phyloP scores from a whole-genome alignment of 2,888 invertebrate species.

The Allolobophora icterica region DNA sequence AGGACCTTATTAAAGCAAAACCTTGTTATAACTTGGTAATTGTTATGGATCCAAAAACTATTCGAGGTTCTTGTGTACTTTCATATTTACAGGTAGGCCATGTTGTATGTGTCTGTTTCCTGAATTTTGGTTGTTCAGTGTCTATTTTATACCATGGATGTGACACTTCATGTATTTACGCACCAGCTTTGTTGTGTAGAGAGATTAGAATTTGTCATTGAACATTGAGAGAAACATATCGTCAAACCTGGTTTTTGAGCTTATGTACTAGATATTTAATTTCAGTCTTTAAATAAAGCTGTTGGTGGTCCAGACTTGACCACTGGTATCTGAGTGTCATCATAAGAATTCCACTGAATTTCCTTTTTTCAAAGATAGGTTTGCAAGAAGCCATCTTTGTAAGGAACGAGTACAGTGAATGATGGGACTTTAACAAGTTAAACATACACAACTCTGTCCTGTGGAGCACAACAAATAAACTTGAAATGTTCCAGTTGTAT shows the following conservation, averaged over 20 bases:
- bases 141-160: not conserved
- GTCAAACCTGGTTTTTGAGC: not conserved
- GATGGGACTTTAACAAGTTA: not conserved
- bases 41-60: no score
- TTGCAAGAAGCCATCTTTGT: not conserved
- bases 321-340: no score
- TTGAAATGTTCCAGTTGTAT: not conserved
- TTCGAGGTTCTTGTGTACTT: no score
- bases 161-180: not conserved
- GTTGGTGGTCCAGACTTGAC: no score
- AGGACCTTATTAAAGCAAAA: no score
- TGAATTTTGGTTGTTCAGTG: not conserved
- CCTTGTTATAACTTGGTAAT: no score
- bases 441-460: not conserved
- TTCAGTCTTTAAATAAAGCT: not conserved
- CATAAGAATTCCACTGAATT: no score
- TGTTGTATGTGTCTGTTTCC: not conserved
- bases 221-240: not conserved
- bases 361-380: no score
- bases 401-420: not conserved
- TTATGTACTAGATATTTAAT: not conserved
- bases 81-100: no score
- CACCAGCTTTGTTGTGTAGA: not conserved
- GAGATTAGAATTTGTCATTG: not conserved
- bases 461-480: not conserved